Conservation (phyloP, 1,140 invertebrate genomes). For the Aplysia californica region DNA sequence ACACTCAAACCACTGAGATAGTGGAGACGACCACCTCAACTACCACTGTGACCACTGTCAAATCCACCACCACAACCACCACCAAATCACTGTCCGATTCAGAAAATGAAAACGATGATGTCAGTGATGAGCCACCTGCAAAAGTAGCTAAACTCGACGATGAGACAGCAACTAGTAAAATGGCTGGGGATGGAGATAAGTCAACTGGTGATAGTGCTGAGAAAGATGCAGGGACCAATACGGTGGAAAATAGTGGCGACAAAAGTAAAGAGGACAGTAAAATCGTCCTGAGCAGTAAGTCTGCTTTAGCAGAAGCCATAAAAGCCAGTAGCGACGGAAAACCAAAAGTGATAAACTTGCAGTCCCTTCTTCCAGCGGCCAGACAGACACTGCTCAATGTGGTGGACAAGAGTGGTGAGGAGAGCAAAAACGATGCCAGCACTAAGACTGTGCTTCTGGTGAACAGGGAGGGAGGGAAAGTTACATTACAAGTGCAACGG, state of each 20-base stretch:
- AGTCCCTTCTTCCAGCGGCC: slow-evolving; percentile 41
- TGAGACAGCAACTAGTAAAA: too few relatives aligned
- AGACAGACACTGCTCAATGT: slow-evolving; percentile 45
- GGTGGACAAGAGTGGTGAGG: slow-evolving; percentile 31
- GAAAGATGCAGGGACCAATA: neutral
- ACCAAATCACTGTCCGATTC: neutral
- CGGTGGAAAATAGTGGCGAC: neutral
- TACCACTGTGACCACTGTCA: slow-evolving; percentile 35
- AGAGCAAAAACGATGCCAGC: slow-evolving; percentile 6
- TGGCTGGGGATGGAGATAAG: too few relatives aligned
- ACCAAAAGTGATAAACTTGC: slow-evolving; percentile 35
- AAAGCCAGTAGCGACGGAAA: slow-evolving; percentile 24
- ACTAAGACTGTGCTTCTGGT: slow-evolving; percentile 57
- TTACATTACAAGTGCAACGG: slow-evolving; percentile 54
- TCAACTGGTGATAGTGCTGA: too few relatives aligned
- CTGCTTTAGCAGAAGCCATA: slow-evolving; percentile 15
- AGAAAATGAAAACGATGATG: slow-evolving; percentile 6
- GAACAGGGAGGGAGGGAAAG: slow-evolving; percentile 57
- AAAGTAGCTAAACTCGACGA: too few relatives aligned
- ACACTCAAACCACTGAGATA: slow-evolving; percentile 4
- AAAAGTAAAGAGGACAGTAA: slow-evolving; percentile 8
- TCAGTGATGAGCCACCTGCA: slow-evolving; percentile 17
- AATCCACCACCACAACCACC: slow-evolving; percentile 44
- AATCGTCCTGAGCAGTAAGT: neutral
- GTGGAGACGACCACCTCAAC: slow-evolving; percentile 36